These are phyloP conservation scores for Sebastes minor DNA, from an alignment of 2,797 vertebrate species.

Conservation along the genomic window DNA sequence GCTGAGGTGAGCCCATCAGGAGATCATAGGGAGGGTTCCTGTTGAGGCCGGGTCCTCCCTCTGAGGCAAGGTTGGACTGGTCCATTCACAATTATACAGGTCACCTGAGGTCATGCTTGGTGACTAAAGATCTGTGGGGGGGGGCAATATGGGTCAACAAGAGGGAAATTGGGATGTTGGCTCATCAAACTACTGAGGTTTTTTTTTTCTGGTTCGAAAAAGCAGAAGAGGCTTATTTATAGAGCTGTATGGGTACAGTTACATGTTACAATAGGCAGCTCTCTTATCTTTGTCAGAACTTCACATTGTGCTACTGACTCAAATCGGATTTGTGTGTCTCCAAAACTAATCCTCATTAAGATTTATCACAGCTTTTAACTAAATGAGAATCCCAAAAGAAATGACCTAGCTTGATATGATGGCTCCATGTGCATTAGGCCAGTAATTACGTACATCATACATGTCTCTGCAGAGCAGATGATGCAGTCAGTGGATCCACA, in stretches of 20 bases:
- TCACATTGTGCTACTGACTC: neutral
- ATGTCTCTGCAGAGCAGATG: constrained; percentile 65
- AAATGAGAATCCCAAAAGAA: constrained; percentile 15
- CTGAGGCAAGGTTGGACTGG: constrained; percentile 29
- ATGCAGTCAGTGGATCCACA: constrained; percentile 63
- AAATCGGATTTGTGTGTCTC: neutral
- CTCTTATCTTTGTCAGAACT: constrained; percentile 14
- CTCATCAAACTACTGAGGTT: constrained; percentile 17
- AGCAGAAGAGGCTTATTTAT: constrained; percentile 23
- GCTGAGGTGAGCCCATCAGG: constrained; percentile 62
- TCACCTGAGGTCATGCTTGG: constrained; percentile 65
- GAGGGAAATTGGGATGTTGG: constrained; percentile 51
- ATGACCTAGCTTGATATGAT: constrained; percentile 38
- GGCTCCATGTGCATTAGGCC: constrained; percentile 54
- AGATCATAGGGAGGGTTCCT: constrained; percentile 54
- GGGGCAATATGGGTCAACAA: constrained; percentile 63
- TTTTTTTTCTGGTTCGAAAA: constrained; percentile 28
- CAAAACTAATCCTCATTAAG: neutral
- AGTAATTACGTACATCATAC: constrained; percentile 57
- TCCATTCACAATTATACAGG: constrained; percentile 64
- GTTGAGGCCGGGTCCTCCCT: constrained; percentile 27
- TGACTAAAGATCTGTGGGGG: constrained; percentile 51
- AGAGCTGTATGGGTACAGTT: neutral
- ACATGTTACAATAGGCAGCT: constrained; percentile 18
- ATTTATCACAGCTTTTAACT: constrained; percentile 11